Percentiles rank a stretch among this genome's conserved stretches.
Evolutionary conservation across 2,888 invertebrate genomes (phyloP).

Genomic region (Chrysina gloriosa): DNA sequence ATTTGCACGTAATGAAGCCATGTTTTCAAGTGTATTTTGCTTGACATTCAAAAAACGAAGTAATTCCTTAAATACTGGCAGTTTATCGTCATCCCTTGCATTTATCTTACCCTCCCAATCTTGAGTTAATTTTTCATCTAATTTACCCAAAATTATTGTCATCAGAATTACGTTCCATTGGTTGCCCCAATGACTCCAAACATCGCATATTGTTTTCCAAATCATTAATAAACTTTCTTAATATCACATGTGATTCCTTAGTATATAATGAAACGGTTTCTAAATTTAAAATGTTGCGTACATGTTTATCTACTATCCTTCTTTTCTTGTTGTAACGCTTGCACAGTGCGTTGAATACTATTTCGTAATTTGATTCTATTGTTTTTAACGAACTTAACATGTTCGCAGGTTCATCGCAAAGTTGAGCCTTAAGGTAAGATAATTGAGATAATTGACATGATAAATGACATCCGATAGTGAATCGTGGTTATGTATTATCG

Average conservation of each 20-base stretch:
- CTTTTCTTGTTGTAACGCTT: constrained; percentile 43
- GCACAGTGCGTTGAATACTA: constrained; percentile 35
- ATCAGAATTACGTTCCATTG: constrained; percentile 40
- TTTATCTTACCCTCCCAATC: constrained; percentile 13
- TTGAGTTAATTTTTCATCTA: constrained; percentile 32
- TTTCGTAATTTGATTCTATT: constrained; percentile 39
- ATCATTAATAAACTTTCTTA: constrained; percentile 6
- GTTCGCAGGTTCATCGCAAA: constrained; percentile 24
- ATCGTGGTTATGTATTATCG: constrained; percentile 16
- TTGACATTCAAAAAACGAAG: neutral
- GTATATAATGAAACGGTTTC: neutral
- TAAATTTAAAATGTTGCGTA: constrained; percentile 34
- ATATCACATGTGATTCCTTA: neutral
- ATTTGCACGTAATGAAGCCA: neutral
- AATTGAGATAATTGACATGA: no score
- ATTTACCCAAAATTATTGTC: constrained; percentile 40
- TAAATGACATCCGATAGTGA: neutral
- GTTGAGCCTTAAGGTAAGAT: constrained; percentile 2
- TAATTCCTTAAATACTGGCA: neutral
- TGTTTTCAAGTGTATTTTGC: constrained; percentile 5
- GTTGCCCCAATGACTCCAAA: constrained; percentile 40
- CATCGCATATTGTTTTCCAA: constrained; percentile 41
- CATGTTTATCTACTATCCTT: constrained; percentile 40
- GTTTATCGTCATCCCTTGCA: neutral
- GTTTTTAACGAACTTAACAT: constrained; percentile 29